Percentiles rank a stretch among this genome's conserved stretches.
These are phyloP conservation scores for Crocidura indochinensis DNA, from an alignment of 2,797 vertebrate species.

Conservation along the genomic window DNA sequence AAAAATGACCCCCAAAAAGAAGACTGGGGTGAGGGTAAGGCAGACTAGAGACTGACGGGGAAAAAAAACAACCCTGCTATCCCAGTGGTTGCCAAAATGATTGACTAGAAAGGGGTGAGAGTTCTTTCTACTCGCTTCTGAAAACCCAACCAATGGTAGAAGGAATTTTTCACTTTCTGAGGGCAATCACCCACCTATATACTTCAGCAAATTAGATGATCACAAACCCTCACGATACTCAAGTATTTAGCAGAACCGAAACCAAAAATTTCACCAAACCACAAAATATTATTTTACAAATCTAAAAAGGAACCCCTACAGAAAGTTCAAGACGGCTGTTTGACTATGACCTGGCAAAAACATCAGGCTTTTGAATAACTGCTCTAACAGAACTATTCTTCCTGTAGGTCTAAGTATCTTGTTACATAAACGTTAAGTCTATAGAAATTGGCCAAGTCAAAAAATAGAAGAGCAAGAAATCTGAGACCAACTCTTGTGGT, in stretches of 20 bases:
- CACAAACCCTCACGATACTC: constrained; percentile 11
- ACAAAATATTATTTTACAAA: constrained; percentile 52
- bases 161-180: constrained; percentile 28
- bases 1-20: not conserved
- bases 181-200: not conserved
- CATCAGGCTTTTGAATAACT: constrained; percentile 25
- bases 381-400: not conserved
- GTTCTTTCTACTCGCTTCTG: not conserved
- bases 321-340: not conserved
- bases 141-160: constrained; percentile 29
- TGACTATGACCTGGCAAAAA: constrained; percentile 4
- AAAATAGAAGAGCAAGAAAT: constrained; percentile 66
- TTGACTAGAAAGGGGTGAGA: constrained; percentile 5
- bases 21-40: not conserved
- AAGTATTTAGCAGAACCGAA: not conserved
- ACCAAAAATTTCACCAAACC: not conserved
- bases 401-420: not conserved
- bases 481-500: constrained; percentile 43
- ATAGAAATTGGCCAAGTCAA: constrained; percentile 49
- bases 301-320: constrained; percentile 14
- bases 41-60: not conserved
- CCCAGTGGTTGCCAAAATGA: not conserved
- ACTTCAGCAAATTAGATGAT: not conserved
- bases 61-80: not conserved
- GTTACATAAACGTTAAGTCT: not conserved